These are phyloP conservation scores for Tenrec ecaudatus DNA, from an alignment of 2,113 vertebrate species.

Conservation along the genomic window DNA sequence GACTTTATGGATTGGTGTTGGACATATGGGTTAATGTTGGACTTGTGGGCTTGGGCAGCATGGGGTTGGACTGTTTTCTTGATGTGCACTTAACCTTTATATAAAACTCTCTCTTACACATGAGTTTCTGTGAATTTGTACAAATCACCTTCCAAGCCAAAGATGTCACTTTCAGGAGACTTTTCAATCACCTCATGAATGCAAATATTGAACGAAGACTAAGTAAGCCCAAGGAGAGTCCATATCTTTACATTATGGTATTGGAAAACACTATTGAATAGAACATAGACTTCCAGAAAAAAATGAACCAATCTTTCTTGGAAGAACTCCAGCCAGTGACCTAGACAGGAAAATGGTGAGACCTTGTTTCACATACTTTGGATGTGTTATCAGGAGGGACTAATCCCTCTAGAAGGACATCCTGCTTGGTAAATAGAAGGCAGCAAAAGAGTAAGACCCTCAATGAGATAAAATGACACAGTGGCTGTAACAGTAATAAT, in stretches of 20 bases:
- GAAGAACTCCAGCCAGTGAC: background rate
- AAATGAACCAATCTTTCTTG: background rate
- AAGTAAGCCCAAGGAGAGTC: background rate
- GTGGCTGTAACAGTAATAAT: background rate
- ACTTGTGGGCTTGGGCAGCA: too few relatives aligned
- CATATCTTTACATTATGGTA: background rate
- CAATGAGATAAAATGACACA: background rate
- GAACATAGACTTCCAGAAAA: background rate
- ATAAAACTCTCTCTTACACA: too few relatives aligned
- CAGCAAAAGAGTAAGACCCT: background rate
- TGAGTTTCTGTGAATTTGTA: too few relatives aligned
- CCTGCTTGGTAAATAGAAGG: background rate
- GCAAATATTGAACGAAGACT: background rate
- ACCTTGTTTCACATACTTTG: background rate
- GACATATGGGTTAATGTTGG: too few relatives aligned
- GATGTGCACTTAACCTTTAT: too few relatives aligned
- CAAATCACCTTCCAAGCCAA: background rate
- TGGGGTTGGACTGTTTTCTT: too few relatives aligned
- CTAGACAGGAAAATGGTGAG: background rate
- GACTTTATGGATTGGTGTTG: too few relatives aligned
- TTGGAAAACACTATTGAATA: background rate
- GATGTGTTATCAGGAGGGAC: background rate
- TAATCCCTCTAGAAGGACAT: background rate
- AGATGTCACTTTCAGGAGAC: background rate
- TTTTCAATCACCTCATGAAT: background rate